These are phyloP conservation scores for Sarcophaga subvicina DNA, from an alignment of 2,888 invertebrate species.

Conservation along the genomic window DNA sequence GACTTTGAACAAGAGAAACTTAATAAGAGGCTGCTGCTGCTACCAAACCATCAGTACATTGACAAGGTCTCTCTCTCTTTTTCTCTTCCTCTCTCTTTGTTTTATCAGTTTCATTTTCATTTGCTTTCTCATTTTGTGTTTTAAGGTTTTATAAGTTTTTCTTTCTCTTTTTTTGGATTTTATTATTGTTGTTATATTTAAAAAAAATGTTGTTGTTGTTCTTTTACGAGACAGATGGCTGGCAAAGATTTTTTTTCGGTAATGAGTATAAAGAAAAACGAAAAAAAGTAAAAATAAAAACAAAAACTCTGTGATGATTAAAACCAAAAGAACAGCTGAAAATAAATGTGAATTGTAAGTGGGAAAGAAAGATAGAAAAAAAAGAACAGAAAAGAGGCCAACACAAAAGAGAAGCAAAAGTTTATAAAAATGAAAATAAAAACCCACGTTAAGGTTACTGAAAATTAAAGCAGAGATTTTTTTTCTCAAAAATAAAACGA, in stretches of 20 bases:
- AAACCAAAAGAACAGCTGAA: constrained; percentile 32
- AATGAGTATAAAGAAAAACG: constrained; percentile 25
- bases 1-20: constrained; percentile 18
- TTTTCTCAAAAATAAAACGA: not conserved
- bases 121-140: not conserved
- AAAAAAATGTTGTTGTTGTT: not conserved
- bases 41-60: not conserved
- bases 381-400: constrained; percentile 24
- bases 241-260: constrained; percentile 60
- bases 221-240: constrained; percentile 54
- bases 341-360: not conserved
- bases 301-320: constrained; percentile 54
- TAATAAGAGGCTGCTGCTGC: constrained; percentile 24
- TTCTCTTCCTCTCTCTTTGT: not conserved
- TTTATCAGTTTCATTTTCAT: not conserved
- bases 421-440: not conserved
- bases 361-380: not conserved
- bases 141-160: constrained; percentile 17
- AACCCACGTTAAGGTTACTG: constrained; percentile 27
- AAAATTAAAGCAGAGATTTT: constrained; percentile 42
- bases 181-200: not conserved
- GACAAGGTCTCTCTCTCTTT: constrained; percentile 2
- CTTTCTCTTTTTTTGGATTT: not conserved
- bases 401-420: constrained; percentile 25
- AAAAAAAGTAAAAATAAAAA: not conserved